A percentile compares a stretch with the other conserved stretches of the same genome.
phyloP scores from a whole-genome alignment of 1,140 invertebrate species.

The Arion vulgaris region DNA sequence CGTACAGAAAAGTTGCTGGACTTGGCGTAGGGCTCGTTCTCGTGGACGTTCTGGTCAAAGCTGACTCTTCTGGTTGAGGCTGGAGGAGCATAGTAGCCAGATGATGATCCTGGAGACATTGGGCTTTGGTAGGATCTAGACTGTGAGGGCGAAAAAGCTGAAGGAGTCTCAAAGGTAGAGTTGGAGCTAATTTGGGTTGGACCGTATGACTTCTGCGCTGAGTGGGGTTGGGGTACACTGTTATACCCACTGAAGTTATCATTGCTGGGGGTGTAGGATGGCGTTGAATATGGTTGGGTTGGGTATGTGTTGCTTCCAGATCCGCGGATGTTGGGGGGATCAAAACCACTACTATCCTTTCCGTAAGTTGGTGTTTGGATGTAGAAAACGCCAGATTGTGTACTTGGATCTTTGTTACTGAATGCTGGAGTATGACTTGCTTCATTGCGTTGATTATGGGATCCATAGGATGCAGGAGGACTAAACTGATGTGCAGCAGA shows the following conservation, averaged over 20 bases:
- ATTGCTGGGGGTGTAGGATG: slow-evolving; percentile 1
- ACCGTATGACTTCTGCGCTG: slow-evolving; percentile 18
- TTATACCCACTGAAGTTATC: slow-evolving; percentile 23
- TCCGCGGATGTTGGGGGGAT: slow-evolving; percentile 19
- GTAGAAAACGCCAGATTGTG: background rate
- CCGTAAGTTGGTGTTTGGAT: background rate
- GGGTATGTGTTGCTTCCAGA: slow-evolving; percentile 25
- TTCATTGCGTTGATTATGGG: background rate
- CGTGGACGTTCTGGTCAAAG: slow-evolving; percentile 17
- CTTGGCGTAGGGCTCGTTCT: background rate
- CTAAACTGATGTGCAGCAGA: slow-evolving; percentile 19
- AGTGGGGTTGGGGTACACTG: slow-evolving; percentile 14
- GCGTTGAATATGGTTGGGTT: slow-evolving; percentile 13
- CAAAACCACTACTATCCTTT: background rate
- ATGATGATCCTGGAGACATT: slow-evolving; percentile 31
- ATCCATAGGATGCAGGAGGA: slow-evolving; percentile 2
- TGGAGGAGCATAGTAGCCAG: slow-evolving; percentile 34
- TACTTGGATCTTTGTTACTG: background rate
- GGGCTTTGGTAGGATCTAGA: slow-evolving; percentile 27
- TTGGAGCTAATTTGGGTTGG: slow-evolving; percentile 24
- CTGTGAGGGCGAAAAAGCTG: background rate
- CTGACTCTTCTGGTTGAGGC: slow-evolving; percentile 20
- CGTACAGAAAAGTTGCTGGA: slow-evolving; percentile 11
- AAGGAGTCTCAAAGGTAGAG: background rate
- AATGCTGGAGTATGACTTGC: background rate